These are phyloP conservation scores for Colistium nudipinnis DNA, from an alignment of 2,113 vertebrate genomes.

Conservation along the genomic window DNA sequence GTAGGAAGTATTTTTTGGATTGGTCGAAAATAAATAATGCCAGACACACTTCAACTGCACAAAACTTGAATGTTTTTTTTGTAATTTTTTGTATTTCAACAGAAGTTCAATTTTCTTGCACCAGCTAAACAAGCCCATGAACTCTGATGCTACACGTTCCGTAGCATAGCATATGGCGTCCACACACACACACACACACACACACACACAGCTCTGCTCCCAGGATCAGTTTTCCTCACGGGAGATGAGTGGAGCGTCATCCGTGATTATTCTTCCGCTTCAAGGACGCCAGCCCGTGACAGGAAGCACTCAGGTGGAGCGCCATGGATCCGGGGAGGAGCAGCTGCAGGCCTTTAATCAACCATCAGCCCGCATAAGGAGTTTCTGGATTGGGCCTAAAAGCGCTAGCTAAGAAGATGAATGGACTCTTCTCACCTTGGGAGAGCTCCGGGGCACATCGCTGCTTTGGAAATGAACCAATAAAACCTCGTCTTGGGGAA, in stretches of 20 bases:
- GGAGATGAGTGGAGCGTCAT: conserved; percentile 39
- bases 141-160: neutral
- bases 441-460: conserved; percentile 23
- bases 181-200: too few relatives aligned
- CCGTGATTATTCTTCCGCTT: conserved; percentile 22
- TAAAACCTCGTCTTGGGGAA: conserved; percentile 19
- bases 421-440: conserved; percentile 34
- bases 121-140: neutral
- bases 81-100: neutral
- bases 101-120: neutral
- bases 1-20: conserved; percentile 9
- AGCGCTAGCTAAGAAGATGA: conserved; percentile 41
- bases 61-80: too few relatives aligned
- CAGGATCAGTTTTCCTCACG: conserved; percentile 18
- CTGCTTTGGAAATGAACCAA: conserved; percentile 35
- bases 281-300: conserved; percentile 17
- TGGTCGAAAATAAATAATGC: neutral
- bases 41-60: neutral
- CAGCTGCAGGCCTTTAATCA: conserved; percentile 52
- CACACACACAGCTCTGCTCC: neutral
- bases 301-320: conserved; percentile 11
- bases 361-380: conserved; percentile 28
- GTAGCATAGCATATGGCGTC: too few relatives aligned
- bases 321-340: conserved; percentile 20
- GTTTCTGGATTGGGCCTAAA: conserved; percentile 32